These are phyloP conservation scores for Halocynthia roretzi DNA, from an alignment of 23 tunicate genomes.

Conservation along the genomic window DNA sequence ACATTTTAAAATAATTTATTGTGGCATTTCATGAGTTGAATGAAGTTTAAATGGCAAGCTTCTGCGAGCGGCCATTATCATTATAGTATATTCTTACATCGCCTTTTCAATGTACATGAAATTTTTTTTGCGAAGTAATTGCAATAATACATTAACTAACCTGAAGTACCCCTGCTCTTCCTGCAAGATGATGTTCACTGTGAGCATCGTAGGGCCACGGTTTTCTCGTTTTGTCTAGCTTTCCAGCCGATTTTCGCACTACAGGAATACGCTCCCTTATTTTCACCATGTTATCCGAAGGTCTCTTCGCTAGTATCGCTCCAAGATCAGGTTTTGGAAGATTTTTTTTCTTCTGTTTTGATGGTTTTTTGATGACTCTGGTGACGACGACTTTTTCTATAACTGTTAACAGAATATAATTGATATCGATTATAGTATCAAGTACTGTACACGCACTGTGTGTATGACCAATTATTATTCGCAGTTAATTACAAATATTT, in stretches of 20 bases:
- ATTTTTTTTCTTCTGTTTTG: not conserved
- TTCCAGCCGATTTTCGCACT: not conserved
- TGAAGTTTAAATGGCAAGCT: no score
- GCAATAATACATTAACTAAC: not conserved
- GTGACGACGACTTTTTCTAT: no score
- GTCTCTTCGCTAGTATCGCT: not conserved
- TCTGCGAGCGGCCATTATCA: not conserved
- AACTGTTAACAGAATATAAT: no score
- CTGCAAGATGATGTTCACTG: conserved; percentile 12
- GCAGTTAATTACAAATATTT: no score
- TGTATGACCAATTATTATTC: no score
- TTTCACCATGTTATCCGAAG: not conserved
- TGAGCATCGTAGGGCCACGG: conserved; percentile 12
- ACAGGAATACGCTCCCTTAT: not conserved
- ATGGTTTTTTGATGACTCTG: no score
- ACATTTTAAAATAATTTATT: no score
- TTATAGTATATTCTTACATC: not conserved
- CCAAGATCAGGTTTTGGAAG: conserved; percentile 3
- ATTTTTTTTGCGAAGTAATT: not conserved
- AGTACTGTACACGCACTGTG: no score
- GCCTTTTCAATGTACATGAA: no score
- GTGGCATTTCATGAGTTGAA: no score
- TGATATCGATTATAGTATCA: no score
- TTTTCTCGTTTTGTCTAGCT: not conserved
- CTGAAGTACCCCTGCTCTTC: conserved; percentile 14